A percentile compares a stretch with the other conserved stretches of the same genome.
These are phyloP conservation scores for Parnassius mnemosyne DNA, from an alignment of 2,888 invertebrate species.

Conservation along the genomic window DNA sequence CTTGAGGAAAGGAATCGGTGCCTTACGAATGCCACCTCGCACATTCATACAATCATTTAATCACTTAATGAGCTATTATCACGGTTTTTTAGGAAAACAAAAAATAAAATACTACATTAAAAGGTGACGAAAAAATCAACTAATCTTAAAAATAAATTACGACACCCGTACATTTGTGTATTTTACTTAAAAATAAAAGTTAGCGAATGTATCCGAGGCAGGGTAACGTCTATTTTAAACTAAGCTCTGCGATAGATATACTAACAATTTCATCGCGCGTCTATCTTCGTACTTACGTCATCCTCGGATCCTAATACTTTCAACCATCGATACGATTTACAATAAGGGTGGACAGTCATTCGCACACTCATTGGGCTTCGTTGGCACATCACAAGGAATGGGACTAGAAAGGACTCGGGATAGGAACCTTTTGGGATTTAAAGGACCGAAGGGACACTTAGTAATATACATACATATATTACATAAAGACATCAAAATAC, in stretches of 20 bases:
- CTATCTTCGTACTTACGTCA: conserved; percentile 1
- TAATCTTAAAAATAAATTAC: conserved; percentile 77
- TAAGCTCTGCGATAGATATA: conserved; percentile 39
- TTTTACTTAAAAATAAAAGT: conserved; percentile 66
- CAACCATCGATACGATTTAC: not conserved
- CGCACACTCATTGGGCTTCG: conserved; percentile 62
- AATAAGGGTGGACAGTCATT: conserved; percentile 42
- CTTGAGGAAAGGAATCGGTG: conserved; percentile 71
- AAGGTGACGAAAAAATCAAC: conserved; percentile 71
- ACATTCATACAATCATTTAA: conserved; percentile 61
- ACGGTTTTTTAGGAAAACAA: conserved; percentile 68
- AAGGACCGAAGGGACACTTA: conserved; percentile 50
- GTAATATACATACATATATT: conserved; percentile 41
- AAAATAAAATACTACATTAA: conserved; percentile 61
- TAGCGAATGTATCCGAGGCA: conserved; percentile 50
- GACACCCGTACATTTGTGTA: conserved; percentile 66
- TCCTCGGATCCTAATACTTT: conserved; percentile 12
- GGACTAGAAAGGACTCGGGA: conserved; percentile 75
- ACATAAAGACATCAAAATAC: conserved; percentile 38
- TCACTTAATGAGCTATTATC: conserved; percentile 79
- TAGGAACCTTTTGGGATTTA: conserved; percentile 58
- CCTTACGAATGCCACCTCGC: conserved; percentile 69
- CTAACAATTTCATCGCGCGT: conserved; percentile 34
- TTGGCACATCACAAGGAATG: conserved; percentile 72
- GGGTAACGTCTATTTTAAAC: conserved; percentile 43